Evolutionary conservation across 2,797 vertebrate species (phyloP), one percentile per base, ranked within the genome.

Genomic region (Darevskia nairensis): DNA sequence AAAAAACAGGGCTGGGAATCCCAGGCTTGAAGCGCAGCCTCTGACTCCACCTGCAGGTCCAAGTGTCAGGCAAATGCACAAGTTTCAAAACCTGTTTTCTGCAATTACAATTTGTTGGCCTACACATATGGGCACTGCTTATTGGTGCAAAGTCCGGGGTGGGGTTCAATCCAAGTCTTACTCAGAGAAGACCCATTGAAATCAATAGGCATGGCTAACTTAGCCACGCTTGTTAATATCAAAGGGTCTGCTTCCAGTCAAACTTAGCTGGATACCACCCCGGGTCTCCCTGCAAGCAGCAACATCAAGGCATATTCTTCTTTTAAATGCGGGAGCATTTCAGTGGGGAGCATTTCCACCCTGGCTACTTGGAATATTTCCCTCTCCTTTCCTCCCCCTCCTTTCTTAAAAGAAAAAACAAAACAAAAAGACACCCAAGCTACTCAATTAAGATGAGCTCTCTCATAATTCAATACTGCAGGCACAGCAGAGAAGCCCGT

Each of bases 381-480:
- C 17, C 44, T 23, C 74, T 44, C 44, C 64, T 4, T 11, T 17
- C 35, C 4, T 11, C 41, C 25, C 76, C 75, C 1, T 19, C 9
- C 68, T 35, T 29, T 50, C 41, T 23, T n/a, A 61, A 61, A 61
- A 23, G 17, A 61, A 61, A 61, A 61, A 61, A 23, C 6, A 21
- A 4, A 50, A 50, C 50, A 15, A 3, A 50, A 50, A 50, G 50
- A 50, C 8, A 59, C 64, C 74, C 19, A 23, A 44, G 32, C 46
- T 83, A 32, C 44, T 88, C 64, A 78, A 41, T 83, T 71, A 71
- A 88, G 27, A 84, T 44, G 46, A 88, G 19, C 66, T 78, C 8
- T 3, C 75, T 71, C 81, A 71, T 88, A 69, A 84, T 84, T 88
- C 17, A 78, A 27, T 59, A 59, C 64, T 79, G 32, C 64, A 83